Evolutionary conservation across 1,140 invertebrate species (phyloP).

Genomic region (Armadillidium nasatum): DNA sequence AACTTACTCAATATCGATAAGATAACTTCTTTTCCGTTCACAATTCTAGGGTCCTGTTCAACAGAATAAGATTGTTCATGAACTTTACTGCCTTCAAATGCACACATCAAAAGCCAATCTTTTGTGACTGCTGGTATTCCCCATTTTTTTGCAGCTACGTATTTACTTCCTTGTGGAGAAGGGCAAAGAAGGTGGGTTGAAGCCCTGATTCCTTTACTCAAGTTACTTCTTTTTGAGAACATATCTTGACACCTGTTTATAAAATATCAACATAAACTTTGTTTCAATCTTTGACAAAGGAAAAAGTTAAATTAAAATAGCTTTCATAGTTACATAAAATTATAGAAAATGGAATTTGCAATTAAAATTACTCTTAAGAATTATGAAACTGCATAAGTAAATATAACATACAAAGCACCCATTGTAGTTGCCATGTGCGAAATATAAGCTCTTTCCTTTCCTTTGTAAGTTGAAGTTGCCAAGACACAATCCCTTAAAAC

Average conservation of each 20-base stretch:
- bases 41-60: slow-evolving; percentile 47
- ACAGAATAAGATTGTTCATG: slow-evolving; percentile 60
- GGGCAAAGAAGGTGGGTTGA: slow-evolving; percentile 75
- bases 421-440: slow-evolving; percentile 53
- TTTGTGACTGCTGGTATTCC: slow-evolving; percentile 66
- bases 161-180: slow-evolving; percentile 68
- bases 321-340: no score
- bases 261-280: slow-evolving; percentile 3
- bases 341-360: no score
- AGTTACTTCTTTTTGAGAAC: slow-evolving; percentile 57
- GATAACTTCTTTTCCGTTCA: slow-evolving; percentile 27
- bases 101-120: slow-evolving; percentile 71
- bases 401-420: slow-evolving; percentile 47
- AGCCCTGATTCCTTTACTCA: slow-evolving; percentile 52
- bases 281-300: background rate
- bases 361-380: no score
- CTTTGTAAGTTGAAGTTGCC: slow-evolving; percentile 67
- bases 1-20: slow-evolving; percentile 26
- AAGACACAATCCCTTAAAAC: slow-evolving; percentile 63
- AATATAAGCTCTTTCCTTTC: slow-evolving; percentile 62
- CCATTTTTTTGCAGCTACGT: slow-evolving; percentile 75
- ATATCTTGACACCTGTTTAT: slow-evolving; percentile 56
- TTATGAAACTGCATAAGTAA: no score
- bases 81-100: slow-evolving; percentile 53
- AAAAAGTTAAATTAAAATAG: background rate